Percentiles rank a stretch among this genome's conserved stretches.
Evolutionary conservation across 2,888 invertebrate genomes (phyloP).

Genomic region (Pristionchus exspectatus): DNA sequence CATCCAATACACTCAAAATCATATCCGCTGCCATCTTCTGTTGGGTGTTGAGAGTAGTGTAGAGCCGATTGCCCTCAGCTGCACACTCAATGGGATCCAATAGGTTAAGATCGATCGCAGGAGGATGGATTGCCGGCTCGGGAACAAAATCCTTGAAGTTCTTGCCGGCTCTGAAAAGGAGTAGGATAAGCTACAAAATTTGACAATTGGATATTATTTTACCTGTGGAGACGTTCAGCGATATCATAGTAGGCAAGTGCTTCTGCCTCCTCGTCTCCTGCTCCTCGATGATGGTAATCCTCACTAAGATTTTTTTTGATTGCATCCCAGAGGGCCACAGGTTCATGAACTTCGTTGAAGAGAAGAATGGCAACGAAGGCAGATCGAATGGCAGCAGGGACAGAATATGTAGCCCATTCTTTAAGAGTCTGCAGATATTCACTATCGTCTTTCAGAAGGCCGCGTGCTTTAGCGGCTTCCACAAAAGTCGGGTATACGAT

Average conservation of each 20-base stretch:
- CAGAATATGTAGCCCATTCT: conserved; percentile 53
- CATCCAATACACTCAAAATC: conserved; percentile 51
- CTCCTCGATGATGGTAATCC: conserved; percentile 21
- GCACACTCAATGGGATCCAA: conserved; percentile 45
- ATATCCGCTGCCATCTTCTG: conserved; percentile 54
- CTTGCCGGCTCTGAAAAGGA: not conserved
- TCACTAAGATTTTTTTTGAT: conserved; percentile 40
- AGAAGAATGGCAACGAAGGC: conserved; percentile 18
- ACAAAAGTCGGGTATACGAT: conserved; percentile 43
- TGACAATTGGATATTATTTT: too few species aligned
- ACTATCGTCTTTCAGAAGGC: conserved; percentile 55
- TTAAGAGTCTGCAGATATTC: conserved; percentile 44
- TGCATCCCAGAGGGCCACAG: not conserved
- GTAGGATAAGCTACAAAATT: too few species aligned
- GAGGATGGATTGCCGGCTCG: not conserved
- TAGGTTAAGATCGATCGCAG: not conserved
- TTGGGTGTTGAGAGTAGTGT: conserved; percentile 46
- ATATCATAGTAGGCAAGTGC: not conserved
- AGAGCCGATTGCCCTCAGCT: conserved; percentile 51
- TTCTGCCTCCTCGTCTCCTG: not conserved
- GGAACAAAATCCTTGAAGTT: not conserved
- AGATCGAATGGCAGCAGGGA: not conserved
- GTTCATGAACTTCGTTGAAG: conserved; percentile 6
- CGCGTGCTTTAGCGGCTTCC: conserved; percentile 56
- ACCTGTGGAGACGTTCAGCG: conserved; percentile 36